Evolutionary conservation across 2,113 vertebrate genomes (phyloP), one percentile per base, ranked within the genome.

Genomic region (Gnathonemus echidnorhynchus): DNA sequence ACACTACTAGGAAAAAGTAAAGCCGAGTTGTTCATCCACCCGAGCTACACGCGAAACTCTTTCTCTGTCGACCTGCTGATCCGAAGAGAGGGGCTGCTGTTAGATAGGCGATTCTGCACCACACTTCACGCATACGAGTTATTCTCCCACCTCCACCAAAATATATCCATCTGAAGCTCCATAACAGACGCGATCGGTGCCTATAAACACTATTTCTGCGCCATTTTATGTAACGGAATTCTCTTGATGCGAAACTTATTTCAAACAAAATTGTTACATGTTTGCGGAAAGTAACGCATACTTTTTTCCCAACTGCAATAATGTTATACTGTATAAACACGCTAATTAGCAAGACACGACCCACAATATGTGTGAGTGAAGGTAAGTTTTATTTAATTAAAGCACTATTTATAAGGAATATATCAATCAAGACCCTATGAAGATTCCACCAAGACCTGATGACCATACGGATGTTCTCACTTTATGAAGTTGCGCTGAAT

Each of bases 1-100:
- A 93, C 92, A 87, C 42, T 93, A 93, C 91, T 93, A 93, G 93
- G 27, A 48, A 42, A 88, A 86, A 0, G 24, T 56, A 7, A 35
- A 11, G 24, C 90, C 42, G 21, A 46, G 17, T 27, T 49, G 66
- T n/a, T 27, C 45, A 31, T 39, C 86, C 17, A 35, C 90, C 91
- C 91, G 35, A 19, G 45, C 21, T 5, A 8, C 24, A n/a, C 42
- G 80, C 3, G 84, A 31, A 19, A 83, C 48, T 46, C 85, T 52
- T 50, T 27, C 49, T 87, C 50, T 19, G 48, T n/a, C 86, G 86
- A 56, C 27, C 50, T 53, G 49, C 49, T 35, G 86, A 53, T 53
- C 27, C 9, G 48, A 52, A 85, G 84, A 35, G 24, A 62, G 10
- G 15, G 53, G 10, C 74, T 80, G 42, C 27, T 50, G 27, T 56